A percentile compares a stretch with the other conserved stretches of the same genome.
phyloP scores from a whole-genome alignment of 2,113 vertebrate genomes.

The Gnathonemus echidnorhynchus region DNA sequence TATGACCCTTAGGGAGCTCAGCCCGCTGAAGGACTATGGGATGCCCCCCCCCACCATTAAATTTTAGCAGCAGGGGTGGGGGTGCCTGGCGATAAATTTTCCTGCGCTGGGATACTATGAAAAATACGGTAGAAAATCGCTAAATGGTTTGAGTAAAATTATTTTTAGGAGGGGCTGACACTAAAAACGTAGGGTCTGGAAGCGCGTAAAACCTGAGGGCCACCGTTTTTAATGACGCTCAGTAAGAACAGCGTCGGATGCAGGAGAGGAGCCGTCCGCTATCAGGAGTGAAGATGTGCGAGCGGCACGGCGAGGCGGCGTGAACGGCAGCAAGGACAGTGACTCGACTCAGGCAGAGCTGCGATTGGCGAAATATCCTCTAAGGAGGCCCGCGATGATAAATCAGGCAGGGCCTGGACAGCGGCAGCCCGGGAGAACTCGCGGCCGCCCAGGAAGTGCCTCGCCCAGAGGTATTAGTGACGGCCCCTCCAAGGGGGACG shows the following conservation, averaged over 20 bases:
- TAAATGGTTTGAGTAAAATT: background rate
- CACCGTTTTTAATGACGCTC: background rate
- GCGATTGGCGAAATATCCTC: background rate
- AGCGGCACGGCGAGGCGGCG: background rate
- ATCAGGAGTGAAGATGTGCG: background rate
- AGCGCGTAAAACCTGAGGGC: background rate
- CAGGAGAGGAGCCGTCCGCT: background rate
- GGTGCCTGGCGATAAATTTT: background rate
- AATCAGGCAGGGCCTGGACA: background rate
- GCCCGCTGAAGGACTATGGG: background rate
- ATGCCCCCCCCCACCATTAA: background rate
- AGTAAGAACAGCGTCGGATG: background rate
- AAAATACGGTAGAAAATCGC: background rate
- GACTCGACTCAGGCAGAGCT: background rate
- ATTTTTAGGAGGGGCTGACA: background rate
- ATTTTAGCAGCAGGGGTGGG: background rate
- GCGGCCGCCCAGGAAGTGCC: constrained; percentile 63
- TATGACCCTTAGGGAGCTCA: background rate
- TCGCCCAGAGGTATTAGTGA: constrained; percentile 76
- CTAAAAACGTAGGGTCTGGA: background rate
- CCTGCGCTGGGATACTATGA: background rate
- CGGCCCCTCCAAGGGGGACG: constrained; percentile 68
- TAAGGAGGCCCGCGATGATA: background rate
- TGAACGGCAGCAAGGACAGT: background rate
- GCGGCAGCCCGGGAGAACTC: no score